Evolutionary conservation across 1,140 invertebrate species (phyloP).

Genomic region (Bombus pascuorum): DNA sequence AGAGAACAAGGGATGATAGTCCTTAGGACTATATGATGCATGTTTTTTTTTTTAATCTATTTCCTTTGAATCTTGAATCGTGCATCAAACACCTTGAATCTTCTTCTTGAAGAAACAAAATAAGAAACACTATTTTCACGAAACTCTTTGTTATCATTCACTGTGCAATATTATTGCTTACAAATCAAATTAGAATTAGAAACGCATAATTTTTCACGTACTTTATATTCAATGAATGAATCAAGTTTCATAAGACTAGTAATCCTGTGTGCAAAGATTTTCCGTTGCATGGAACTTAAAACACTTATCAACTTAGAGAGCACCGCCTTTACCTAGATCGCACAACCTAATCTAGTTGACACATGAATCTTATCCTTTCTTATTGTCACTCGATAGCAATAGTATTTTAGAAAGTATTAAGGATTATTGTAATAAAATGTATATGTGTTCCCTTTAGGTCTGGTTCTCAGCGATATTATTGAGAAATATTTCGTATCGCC

Average conservation of each 20-base stretch:
- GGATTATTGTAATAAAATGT: not conserved
- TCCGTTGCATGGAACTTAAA: conserved; percentile 23
- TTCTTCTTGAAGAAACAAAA: not conserved
- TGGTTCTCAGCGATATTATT: conserved; percentile 97
- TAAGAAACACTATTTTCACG: not conserved
- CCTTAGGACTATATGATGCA: conserved; percentile 21
- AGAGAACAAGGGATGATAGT: not conserved
- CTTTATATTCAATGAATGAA: not conserved
- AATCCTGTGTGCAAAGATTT: not conserved
- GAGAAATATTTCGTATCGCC: conserved; percentile 99
- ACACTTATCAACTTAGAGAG: not conserved
- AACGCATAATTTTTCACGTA: not conserved
- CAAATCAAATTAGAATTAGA: not conserved
- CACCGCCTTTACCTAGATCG: conserved; percentile 7
- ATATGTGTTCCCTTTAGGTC: conserved; percentile 84
- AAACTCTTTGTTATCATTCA: not conserved
- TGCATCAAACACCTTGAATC: conserved; percentile 1
- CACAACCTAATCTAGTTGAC: not conserved
- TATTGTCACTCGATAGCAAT: not conserved
- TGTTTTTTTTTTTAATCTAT: not conserved
- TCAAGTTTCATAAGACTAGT: not conserved
- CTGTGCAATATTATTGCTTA: not conserved
- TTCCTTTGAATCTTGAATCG: not conserved
- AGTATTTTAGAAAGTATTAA: not conserved
- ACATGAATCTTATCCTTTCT: not conserved